Base-by-base conservation (phyloP, 2,888 invertebrate species). In the Julus scanicus region DNA sequence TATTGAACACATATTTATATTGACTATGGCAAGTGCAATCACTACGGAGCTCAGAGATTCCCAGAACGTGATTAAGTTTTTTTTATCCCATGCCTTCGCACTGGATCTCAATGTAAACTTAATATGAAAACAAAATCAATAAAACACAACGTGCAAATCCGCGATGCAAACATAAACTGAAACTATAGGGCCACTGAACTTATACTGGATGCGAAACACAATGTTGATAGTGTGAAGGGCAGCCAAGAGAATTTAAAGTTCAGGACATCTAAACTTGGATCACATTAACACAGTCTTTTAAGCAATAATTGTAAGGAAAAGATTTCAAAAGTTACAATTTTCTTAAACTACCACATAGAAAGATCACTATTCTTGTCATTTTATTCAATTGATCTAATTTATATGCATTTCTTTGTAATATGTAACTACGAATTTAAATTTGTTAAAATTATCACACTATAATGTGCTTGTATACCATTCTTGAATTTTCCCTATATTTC, bases 41-140 rank as follows among this genome's bases (percentile, higher is more conserved):
- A 80, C 1, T 80, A 29, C 13, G 11, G 80, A 80, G 80, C 80
- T 80, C 80, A 13, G 63, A 71, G 80, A 80, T 80, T 80, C n/a
- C 37, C 20, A 80, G 80, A 80, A 80, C 80, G 20, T 13, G 80
- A 80, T 37, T 37, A 37, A 13, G 4, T 13, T 20, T 80, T 37
- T 63, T 63, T 63, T 8, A 13, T 37, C 37, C 37, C 3, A 8
- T 13, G 80, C 11, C 29, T 80, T 80, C 80, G 37, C 80, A 2
- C 8, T 29, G 80, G 80, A 29, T 80, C 80, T 6, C 20, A 71
- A 20, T 20, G 20, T 29, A 71, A 6, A 71, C 71, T 63, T 63
- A 71, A 71, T 20, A 71, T 71, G 71, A 71, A 71, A 71, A 71
- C 71, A 29, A 71, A 37, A 80, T 80, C 80, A 80, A 80, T 80